Conservation (phyloP, 2,113 vertebrate genomes). For the Mustelus asterias region DNA sequence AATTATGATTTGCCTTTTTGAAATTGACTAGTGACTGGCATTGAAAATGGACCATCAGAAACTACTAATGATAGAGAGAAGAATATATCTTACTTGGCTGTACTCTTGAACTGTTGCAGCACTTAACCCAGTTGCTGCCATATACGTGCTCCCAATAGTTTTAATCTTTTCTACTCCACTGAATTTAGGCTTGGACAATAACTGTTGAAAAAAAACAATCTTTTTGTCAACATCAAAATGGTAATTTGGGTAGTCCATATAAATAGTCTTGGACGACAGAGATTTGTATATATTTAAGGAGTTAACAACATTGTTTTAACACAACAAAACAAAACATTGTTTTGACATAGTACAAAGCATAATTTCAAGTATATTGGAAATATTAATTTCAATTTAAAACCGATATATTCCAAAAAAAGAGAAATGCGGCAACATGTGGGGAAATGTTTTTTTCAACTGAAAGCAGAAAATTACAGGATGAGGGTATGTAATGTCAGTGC, state of each 20-base stretch:
- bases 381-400: not conserved
- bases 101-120: conserved; percentile 79
- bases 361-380: not conserved
- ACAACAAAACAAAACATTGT: not conserved
- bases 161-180: conserved; percentile 98
- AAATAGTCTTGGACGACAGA: not conserved
- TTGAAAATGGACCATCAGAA: not conserved
- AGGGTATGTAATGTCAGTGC: not conserved
- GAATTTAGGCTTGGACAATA: conserved; percentile 94
- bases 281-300: not conserved
- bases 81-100: conserved; percentile 64
- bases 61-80: not conserved
- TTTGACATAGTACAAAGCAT: not conserved
- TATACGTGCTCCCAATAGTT: conserved; percentile 96
- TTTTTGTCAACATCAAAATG: not conserved
- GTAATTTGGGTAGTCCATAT: not conserved
- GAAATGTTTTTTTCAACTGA: not conserved
- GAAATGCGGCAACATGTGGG: not conserved
- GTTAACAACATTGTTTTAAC: not conserved
- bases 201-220: conserved; percentile 50
- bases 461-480: not conserved
- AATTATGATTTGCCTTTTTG: not conserved
- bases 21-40: no score
- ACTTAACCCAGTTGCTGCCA: conserved; percentile 92
- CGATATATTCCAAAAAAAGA: not conserved